A percentile compares a stretch with the other conserved stretches of the same genome.
Conservation (phyloP, 2,797 vertebrate genomes). For the Pogoniulus pusillus region DNA sequence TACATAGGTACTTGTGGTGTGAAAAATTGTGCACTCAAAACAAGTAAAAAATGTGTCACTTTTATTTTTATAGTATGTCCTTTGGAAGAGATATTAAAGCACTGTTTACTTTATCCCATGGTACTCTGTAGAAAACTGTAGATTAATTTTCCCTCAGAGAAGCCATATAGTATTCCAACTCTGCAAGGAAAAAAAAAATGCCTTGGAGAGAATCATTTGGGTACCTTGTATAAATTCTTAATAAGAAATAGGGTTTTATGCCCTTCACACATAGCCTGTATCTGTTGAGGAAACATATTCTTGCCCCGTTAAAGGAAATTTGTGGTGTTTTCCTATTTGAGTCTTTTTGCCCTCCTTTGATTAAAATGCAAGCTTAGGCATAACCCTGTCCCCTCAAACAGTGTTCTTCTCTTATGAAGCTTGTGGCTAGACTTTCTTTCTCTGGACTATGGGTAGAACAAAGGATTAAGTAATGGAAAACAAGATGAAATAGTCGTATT, state of each 20-base stretch:
- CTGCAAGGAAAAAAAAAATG: slow-evolving; percentile 21
- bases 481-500: neutral
- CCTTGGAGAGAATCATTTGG: slow-evolving; percentile 38
- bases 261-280: slow-evolving; percentile 16
- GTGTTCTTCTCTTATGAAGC: neutral
- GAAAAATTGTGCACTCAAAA: slow-evolving; percentile 36
- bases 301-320: neutral
- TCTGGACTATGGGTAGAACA: neutral
- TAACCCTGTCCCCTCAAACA: neutral
- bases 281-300: neutral
- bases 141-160: slow-evolving; percentile 38
- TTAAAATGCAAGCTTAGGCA: neutral
- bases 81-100: slow-evolving; percentile 29
- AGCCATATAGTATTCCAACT: neutral
- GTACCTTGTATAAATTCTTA: slow-evolving; percentile 35
- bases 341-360: neutral
- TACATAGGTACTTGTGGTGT: slow-evolving; percentile 41
- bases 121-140: slow-evolving; percentile 8
- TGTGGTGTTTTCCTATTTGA: neutral
- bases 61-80: slow-evolving; percentile 36
- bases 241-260: slow-evolving; percentile 57
- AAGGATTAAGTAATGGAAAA: neutral
- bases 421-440: neutral
- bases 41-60: slow-evolving; percentile 53
- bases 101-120: slow-evolving; percentile 17